Conservation (phyloP, 1,140 invertebrate species). For the Chymomyza costata region DNA sequence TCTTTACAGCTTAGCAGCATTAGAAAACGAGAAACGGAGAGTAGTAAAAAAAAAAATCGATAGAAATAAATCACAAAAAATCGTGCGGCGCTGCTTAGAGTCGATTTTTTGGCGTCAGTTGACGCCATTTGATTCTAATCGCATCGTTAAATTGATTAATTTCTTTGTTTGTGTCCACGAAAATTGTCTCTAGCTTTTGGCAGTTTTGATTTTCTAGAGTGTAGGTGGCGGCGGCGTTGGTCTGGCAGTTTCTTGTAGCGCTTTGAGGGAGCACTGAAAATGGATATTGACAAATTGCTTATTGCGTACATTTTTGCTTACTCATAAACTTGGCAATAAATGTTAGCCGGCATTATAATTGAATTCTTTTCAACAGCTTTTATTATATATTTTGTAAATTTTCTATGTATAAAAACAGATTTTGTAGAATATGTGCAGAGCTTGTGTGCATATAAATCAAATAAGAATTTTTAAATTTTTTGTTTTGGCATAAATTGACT, state of each 20-base stretch:
- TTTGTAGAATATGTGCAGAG: no score
- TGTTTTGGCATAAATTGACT: no score
- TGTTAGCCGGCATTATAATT: no score
- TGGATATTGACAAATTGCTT: background rate
- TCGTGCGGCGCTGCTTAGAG: slow-evolving; percentile 23
- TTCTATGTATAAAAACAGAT: no score
- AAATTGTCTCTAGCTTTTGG: slow-evolving; percentile 25
- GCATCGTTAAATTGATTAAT: slow-evolving; percentile 66
- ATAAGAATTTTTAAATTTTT: no score
- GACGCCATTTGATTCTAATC: slow-evolving; percentile 48
- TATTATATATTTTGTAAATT: no score
- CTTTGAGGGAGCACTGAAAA: slow-evolving; percentile 1
- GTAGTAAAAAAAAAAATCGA: slow-evolving; percentile 35
- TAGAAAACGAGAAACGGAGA: slow-evolving; percentile 11
- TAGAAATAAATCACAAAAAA: slow-evolving; percentile 49
- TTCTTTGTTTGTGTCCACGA: slow-evolving; percentile 47
- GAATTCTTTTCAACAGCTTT: no score
- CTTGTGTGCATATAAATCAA: no score
- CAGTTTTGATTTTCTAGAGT: slow-evolving; percentile 4
- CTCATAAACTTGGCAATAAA: no score
- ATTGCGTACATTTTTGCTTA: no score
- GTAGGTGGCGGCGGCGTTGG: slow-evolving; percentile 10
- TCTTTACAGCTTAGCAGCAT: slow-evolving; percentile 41
- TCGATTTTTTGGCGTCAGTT: slow-evolving; percentile 30
- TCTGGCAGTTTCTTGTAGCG: background rate